Conservation (phyloP, 2,888 invertebrate species). For the Leptopterna dolabrata region DNA sequence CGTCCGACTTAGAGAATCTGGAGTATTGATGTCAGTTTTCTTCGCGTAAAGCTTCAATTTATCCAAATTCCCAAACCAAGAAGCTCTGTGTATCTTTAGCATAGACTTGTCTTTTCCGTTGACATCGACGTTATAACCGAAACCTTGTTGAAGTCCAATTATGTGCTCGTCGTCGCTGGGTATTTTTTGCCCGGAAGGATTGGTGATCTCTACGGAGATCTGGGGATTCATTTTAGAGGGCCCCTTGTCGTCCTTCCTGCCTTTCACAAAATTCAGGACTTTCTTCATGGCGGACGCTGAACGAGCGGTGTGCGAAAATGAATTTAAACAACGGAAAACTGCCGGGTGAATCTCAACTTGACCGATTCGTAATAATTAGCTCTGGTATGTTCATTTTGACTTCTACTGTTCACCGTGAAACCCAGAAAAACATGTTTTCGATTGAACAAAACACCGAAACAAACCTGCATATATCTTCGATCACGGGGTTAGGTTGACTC, state of each 20-base stretch:
- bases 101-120: conserved; percentile 65
- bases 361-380: not conserved
- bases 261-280: conserved; percentile 65
- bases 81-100: conserved; percentile 65
- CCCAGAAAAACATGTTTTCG: not conserved
- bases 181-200: conserved; percentile 63
- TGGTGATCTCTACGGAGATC: conserved; percentile 62
- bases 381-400: not conserved
- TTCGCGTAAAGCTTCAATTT: conserved; percentile 64
- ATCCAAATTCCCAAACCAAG: conserved; percentile 65
- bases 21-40: conserved; percentile 64
- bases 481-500: not conserved
- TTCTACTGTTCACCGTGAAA: not conserved
- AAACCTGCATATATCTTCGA: not conserved
- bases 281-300: conserved; percentile 63
- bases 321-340: not conserved
- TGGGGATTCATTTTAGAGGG: conserved; percentile 61
- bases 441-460: not conserved
- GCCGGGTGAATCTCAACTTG: not conserved
- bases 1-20: conserved; percentile 64
- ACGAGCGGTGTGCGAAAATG: not conserved
- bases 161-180: conserved; percentile 63
- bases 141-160: conserved; percentile 61
- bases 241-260: conserved; percentile 64
- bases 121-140: conserved; percentile 64